Percentiles rank a stretch among this genome's conserved stretches.
Evolutionary conservation across 2,797 vertebrate genomes (phyloP).

Genomic region (Sebastes cheni): DNA sequence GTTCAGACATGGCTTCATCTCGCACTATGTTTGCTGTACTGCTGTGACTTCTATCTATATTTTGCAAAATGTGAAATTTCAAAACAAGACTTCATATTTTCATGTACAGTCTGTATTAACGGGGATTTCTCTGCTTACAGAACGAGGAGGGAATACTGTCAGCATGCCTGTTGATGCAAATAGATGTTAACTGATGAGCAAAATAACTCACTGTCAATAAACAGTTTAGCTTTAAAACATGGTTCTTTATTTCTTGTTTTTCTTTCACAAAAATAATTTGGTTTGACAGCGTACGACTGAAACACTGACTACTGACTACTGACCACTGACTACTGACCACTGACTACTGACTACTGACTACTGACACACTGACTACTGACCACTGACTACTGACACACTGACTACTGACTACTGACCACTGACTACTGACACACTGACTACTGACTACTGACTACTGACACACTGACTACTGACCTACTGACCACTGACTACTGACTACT

Average conservation of each 20-base stretch:
- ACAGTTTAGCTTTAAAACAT: slow-evolving; percentile 49
- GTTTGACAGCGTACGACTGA: background rate
- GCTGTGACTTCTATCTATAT: slow-evolving; percentile 54
- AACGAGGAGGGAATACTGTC: slow-evolving; percentile 66
- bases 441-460: too few relatives aligned
- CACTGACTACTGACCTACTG: too few relatives aligned
- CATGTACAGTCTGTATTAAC: slow-evolving; percentile 36
- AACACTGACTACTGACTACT: too few relatives aligned
- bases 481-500: too few relatives aligned
- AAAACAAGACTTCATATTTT: slow-evolving; percentile 52
- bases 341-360: too few relatives aligned
- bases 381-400: too few relatives aligned
- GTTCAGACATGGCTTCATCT: slow-evolving; percentile 33
- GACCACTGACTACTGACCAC: too few relatives aligned
- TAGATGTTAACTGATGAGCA: slow-evolving; percentile 66
- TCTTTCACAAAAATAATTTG: background rate
- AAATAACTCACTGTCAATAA: slow-evolving; percentile 73
- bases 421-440: too few relatives aligned
- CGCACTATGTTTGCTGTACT: slow-evolving; percentile 49
- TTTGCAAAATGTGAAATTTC: slow-evolving; percentile 53
- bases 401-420: too few relatives aligned
- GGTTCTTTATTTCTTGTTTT: slow-evolving; percentile 10
- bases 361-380: too few relatives aligned
- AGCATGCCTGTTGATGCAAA: slow-evolving; percentile 49
- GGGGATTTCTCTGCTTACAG: slow-evolving; percentile 41